Percentiles rank a stretch among this genome's conserved stretches.
Evolutionary conservation across 2,888 invertebrate species (phyloP).

Genomic region (Gari tellinella): DNA sequence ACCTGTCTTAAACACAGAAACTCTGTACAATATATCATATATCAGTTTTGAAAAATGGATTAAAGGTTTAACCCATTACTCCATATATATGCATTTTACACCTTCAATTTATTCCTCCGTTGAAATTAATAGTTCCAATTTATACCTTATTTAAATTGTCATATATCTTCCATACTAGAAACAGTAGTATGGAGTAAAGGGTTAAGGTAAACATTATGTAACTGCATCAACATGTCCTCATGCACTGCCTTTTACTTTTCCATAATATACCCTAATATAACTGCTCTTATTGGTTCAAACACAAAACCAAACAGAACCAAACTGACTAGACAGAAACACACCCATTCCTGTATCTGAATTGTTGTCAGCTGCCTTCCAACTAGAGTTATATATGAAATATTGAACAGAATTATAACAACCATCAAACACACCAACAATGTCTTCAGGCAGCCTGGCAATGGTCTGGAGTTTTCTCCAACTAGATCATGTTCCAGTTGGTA

Average conservation of each 20-base stretch:
- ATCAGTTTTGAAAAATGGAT: too few relatives aligned
- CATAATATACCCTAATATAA: constrained; percentile 22
- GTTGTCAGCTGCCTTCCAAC: constrained; percentile 48
- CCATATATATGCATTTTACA: too few relatives aligned
- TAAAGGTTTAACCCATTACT: too few relatives aligned
- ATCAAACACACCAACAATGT: constrained; percentile 12
- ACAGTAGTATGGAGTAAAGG: too few relatives aligned
- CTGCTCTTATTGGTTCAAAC: constrained; percentile 44
- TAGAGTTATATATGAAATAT: constrained; percentile 24
- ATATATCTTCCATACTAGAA: too few relatives aligned
- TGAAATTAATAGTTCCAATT: too few relatives aligned
- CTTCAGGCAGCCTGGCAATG: constrained; percentile 37
- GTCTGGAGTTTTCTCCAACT: constrained; percentile 27
- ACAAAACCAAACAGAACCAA: constrained; percentile 31
- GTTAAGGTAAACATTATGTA: too few relatives aligned
- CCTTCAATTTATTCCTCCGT: too few relatives aligned
- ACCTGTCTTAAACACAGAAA: too few relatives aligned
- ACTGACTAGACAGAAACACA: constrained; percentile 41
- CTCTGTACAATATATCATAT: too few relatives aligned
- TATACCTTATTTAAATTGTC: too few relatives aligned
- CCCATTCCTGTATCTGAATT: constrained; percentile 47
- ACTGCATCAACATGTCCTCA: too few relatives aligned
- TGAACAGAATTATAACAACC: constrained; percentile 25
- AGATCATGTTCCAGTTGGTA: constrained; percentile 56
- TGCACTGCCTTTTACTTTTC: background rate